Conservation (phyloP, 2,113 vertebrate species). For the Elephantulus edwardii region DNA sequence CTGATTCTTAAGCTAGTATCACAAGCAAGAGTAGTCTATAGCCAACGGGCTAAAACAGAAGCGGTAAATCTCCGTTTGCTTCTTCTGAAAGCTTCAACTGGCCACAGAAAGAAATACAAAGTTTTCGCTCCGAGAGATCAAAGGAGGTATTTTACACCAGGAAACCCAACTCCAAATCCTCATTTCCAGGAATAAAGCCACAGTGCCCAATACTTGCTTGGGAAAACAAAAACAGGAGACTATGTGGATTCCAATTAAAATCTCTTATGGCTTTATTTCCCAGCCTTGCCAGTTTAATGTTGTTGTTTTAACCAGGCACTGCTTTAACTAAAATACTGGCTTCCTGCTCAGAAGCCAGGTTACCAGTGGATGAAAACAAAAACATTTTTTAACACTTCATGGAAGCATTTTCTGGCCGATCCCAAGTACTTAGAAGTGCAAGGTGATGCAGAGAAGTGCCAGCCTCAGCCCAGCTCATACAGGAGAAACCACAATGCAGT, state of each 20-base stretch:
- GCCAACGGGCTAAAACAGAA: slow-evolving; percentile 30
- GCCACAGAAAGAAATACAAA: slow-evolving; percentile 63
- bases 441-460: slow-evolving; percentile 29
- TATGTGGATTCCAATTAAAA: slow-evolving; percentile 65
- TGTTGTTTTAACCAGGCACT: slow-evolving; percentile 25
- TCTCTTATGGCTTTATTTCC: slow-evolving; percentile 39
- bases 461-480: not conserved
- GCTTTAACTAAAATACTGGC: slow-evolving; percentile 21
- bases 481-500: not conserved
- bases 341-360: not conserved
- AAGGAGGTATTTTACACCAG: slow-evolving; percentile 71
- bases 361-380: not conserved
- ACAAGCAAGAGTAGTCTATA: not conserved
- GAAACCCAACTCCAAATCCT: slow-evolving; percentile 75
- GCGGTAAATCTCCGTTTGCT: slow-evolving; percentile 55
- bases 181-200: slow-evolving; percentile 79
- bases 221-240: slow-evolving; percentile 65
- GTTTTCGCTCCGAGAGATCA: slow-evolving; percentile 73
- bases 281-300: slow-evolving; percentile 50
- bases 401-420: slow-evolving; percentile 9
- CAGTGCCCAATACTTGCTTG: slow-evolving; percentile 62
- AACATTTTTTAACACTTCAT: not conserved
- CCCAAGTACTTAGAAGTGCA: not conserved
- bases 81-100: slow-evolving; percentile 56
- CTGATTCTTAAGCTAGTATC: not conserved